These are phyloP conservation scores for Siniperca knerii DNA, from an alignment of 2,113 vertebrate species.

Conservation along the genomic window DNA sequence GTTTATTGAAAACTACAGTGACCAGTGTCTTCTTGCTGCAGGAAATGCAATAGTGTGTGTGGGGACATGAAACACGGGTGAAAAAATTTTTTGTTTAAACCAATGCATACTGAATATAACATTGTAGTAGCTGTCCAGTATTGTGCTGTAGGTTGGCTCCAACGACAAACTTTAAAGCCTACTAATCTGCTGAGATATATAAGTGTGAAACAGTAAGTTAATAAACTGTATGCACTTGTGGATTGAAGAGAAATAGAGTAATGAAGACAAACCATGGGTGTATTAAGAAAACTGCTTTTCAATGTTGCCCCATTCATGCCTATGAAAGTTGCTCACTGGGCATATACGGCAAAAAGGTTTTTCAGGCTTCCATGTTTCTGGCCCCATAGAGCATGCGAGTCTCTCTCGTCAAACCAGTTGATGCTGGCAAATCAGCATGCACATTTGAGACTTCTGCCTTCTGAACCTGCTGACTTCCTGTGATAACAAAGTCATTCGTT, in stretches of 20 bases:
- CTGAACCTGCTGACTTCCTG: background rate
- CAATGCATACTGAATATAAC: background rate
- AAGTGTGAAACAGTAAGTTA: background rate
- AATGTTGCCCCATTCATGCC: background rate
- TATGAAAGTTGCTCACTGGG: background rate
- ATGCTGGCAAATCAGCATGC: background rate
- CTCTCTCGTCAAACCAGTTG: background rate
- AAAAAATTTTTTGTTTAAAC: background rate
- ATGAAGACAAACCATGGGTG: background rate
- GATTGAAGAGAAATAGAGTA: background rate
- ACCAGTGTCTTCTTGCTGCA: background rate
- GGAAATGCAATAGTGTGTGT: background rate
- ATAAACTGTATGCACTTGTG: background rate
- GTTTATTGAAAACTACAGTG: background rate
- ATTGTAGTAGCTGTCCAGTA: background rate
- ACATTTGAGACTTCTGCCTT: background rate
- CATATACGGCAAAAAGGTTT: background rate
- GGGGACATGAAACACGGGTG: background rate
- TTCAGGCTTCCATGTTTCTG: background rate
- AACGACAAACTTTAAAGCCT: background rate
- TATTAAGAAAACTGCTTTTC: background rate
- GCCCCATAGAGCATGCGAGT: background rate
- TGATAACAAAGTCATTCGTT: too few species aligned
- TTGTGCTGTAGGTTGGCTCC: background rate
- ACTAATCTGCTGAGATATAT: background rate